Base-by-base conservation (phyloP, 2,797 vertebrate species). In the Enteromius treurensis region DNA sequence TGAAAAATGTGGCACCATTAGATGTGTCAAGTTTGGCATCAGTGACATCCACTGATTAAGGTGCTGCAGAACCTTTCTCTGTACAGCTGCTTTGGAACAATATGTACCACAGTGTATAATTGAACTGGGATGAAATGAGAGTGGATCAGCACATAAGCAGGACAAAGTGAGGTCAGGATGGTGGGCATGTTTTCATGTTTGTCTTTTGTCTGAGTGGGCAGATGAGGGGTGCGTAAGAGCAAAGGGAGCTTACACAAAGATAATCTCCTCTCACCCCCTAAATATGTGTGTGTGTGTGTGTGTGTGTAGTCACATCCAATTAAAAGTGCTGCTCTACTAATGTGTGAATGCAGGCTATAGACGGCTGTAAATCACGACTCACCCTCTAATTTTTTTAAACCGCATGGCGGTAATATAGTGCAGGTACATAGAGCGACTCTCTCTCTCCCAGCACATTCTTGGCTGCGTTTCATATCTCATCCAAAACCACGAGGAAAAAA, bases 381-480 rank as follows among this genome's bases (percentile, higher is more conserved):
- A 34, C 5, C 2, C 19, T 78, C 5, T 65, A 34, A 37, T 40
- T 82, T 67, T 75, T 65, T 82, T 8, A 19, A 51, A 51, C 15
- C 13, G 15, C 23, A 40, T 81, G 68, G 3, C 71, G 67, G 32
- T 67, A 67, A 65, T 67, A 82, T 55, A 53, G 71, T 76, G 58
- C 70, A 17, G 55, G n/a, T 26, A 21, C 51, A 83, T 34, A 34
- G 34, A 34, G 34, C 3, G 34, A 34, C 34, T 34, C 70, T 70
- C 34, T 62, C 76, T 68, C 60, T 74, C 40, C 34, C 37, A 75
- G 40, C 32, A 13, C 40, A 70, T 80, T 60, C 67, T 60, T 47
- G 79, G 79, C 79, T 62, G 23, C 19, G 1, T 75, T 82, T 82
- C 70, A 82, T 53, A 75, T 75, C 45, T 51, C 45, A 65, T 47